phyloP scores from a whole-genome alignment of 2,888 invertebrate genomes.

The Lordiphosa andalusiaca region DNA sequence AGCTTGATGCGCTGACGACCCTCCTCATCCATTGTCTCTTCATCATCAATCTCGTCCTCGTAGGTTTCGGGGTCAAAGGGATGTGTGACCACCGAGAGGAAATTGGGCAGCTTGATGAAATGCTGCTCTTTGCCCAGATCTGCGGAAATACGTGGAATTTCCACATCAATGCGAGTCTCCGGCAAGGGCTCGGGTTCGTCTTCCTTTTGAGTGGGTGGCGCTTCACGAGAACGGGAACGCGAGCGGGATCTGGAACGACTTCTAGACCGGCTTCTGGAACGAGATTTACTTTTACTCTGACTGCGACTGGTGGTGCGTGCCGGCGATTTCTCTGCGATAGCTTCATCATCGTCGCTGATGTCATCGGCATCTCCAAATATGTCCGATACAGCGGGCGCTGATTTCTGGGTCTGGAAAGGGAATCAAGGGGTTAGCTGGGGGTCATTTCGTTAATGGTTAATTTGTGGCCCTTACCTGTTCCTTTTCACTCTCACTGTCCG shows the following conservation, averaged over 20 bases:
- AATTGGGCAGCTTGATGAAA: conserved; percentile 98
- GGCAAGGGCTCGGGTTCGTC: conserved; percentile 90
- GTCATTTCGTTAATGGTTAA: not conserved
- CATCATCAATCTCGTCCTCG: conserved; percentile 99
- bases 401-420: conserved; percentile 42
- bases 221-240: conserved; percentile 71
- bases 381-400: conserved; percentile 84
- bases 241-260: conserved; percentile 62
- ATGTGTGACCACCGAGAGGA: conserved; percentile 97
- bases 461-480: conserved; percentile 72
- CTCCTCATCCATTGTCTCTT: conserved; percentile 98
- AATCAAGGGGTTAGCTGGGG: not conserved
- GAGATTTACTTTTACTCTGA: conserved; percentile 61
- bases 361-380: conserved; percentile 96
- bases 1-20: conserved; percentile 91
- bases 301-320: conserved; percentile 68
- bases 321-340: conserved; percentile 52
- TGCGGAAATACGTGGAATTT: conserved; percentile 96
- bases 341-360: conserved; percentile 87
- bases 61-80: conserved; percentile 97
- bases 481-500: conserved; percentile 86
- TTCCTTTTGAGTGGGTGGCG: conserved; percentile 64
- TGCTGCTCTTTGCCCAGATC: conserved; percentile 95
- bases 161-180: conserved; percentile 97
- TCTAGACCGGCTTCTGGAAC: conserved; percentile 58